Evolutionary conservation across 2,113 vertebrate species (phyloP), one percentile per base, ranked within the genome.

Genomic region (Lethenteron reissneri): DNA sequence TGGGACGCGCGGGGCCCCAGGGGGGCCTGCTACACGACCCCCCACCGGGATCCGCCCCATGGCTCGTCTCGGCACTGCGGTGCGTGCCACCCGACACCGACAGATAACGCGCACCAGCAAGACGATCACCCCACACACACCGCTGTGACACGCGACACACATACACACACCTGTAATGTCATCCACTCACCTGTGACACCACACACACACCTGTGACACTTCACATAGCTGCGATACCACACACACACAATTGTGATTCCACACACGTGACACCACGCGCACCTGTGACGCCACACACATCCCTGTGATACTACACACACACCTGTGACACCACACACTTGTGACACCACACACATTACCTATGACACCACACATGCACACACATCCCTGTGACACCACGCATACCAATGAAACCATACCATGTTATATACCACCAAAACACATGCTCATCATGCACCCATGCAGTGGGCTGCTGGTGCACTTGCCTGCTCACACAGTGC

Each of bases 231-330:
- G 58, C 17, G 21, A 21, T 21, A 21, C 21, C 21, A 21, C 6
- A 88, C 6, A 41, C 41, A 41, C 5, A 41, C 41, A 41, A 5
- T 1, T 58, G 57, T 11, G 1, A 25, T 17, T 11, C 1, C 15
- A 41, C 8, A 1, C 11, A 4, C 1, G 58, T 57, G 12, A 70
- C 77, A 8, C 77, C 83, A 74, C 83, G 87, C 76, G 87, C 86
- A 56, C 58, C 80, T 3, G 58, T 57, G 12, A 41, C 41, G 2
- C 25, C 70, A 11, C 59, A 95, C 95, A 89, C 77, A 88, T 57
- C 87, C 78, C 73, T 76, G 76, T 25, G 25, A 25, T 25, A 25
- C 25, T 3, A 25, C 25, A 25, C 15, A 41, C 8, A 1, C 72
- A 80, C 9, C 25, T 41, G 75, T 74, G 1, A 70, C 77, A 8